Evolutionary conservation across 2,113 vertebrate genomes (phyloP).

Genomic region (Madoqua kirkii): DNA sequence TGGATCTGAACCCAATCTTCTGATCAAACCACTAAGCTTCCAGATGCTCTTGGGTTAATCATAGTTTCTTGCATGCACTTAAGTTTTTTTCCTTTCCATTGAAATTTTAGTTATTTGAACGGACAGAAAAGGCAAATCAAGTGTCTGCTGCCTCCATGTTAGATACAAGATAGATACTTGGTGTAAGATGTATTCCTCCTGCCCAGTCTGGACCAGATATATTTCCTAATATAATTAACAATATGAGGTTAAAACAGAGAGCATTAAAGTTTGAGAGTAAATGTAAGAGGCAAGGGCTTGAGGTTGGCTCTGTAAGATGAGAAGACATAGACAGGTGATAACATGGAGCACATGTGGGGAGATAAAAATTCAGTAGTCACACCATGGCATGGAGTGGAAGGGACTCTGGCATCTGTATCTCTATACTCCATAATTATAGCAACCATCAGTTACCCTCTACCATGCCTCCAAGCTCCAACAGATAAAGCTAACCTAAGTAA

Average conservation of each 20-base stretch:
- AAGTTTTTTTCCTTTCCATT: background rate
- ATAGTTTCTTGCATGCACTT: background rate
- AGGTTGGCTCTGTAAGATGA: background rate
- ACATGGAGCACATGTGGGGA: background rate
- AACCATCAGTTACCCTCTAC: rapidly evolving
- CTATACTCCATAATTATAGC: background rate
- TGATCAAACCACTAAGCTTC: background rate
- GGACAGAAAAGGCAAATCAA: background rate
- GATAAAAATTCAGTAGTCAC: background rate
- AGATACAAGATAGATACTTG: background rate
- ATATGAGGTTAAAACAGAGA: background rate
- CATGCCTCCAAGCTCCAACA: background rate
- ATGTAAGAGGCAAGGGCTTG: background rate
- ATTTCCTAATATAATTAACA: background rate
- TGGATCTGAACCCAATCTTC: background rate
- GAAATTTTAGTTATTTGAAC: background rate
- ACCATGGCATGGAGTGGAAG: background rate
- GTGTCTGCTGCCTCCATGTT: background rate
- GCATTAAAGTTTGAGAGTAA: background rate
- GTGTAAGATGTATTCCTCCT: background rate
- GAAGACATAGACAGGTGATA: background rate
- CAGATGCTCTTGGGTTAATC: background rate
- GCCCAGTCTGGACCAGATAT: background rate
- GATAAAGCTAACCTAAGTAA: background rate
- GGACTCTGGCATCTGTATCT: background rate